Base-by-base conservation (phyloP, 2,113 vertebrate species). In the Pyxicephalus adspersus region DNA sequence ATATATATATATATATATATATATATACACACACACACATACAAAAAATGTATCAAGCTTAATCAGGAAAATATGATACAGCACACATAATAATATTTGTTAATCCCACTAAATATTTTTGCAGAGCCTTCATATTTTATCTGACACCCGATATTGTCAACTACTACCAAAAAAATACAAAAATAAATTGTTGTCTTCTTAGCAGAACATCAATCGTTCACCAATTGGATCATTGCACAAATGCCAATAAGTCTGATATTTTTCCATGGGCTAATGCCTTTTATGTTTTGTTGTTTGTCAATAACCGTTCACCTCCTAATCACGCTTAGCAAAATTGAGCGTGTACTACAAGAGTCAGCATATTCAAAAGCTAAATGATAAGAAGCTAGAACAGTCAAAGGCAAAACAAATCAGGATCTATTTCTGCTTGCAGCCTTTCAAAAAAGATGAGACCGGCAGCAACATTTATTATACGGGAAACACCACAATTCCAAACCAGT, bases 181-280 rank as follows among this genome's bases (percentile, higher is more conserved):
- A 63, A 67, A 70, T 38, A 18, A 78, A 22, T 38, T 66, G 51
- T 45, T 65, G 76, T 77, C 84, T 54, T 81, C 74, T 85, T 86
- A 87, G 86, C 74, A 86, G 76, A 85, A 68, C 84, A 86, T 88
- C 83, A 85, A 88, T 87, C 87, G 79, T 82, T 77, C 78, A 80
- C 84, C 87, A 29, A 7, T 80, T 85, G 84, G 86, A 84, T 85
- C 84, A 13, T 64, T 0, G 4, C 85, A 84, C 28, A 85, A 87
- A 75, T 87, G 87, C 85, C 88, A 89, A 88, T 88, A 87, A 5
- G 82, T 86, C 86, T 86, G 83, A 87, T 83, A 84, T 83, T 83
- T 83, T 74, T 85, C 84, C 87, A 80, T 84, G 85, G n/a, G 84
- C 84, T 67, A 85, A 84, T 83, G 84, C 68, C 84, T 77, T 79